phyloP scores from a whole-genome alignment of 2,888 invertebrate species.

The Muscina levida region DNA sequence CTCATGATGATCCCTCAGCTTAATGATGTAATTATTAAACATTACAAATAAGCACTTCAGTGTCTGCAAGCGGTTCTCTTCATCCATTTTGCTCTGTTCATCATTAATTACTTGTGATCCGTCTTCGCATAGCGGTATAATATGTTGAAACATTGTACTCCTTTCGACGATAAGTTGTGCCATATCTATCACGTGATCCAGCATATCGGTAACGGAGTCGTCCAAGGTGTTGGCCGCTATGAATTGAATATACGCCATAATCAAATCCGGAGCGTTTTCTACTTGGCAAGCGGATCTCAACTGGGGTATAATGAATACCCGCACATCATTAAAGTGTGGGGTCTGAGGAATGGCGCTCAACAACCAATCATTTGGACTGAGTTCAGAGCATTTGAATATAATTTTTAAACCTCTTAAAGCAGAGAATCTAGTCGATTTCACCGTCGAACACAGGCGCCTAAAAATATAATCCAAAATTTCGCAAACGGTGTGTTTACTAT shows the following conservation, averaged over 20 bases:
- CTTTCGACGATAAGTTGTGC: conserved; percentile 95
- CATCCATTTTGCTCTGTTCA: conserved; percentile 68
- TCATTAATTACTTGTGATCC: conserved; percentile 64
- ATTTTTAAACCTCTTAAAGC: conserved; percentile 87
- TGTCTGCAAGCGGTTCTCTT: conserved; percentile 81
- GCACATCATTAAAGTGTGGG: conserved; percentile 88
- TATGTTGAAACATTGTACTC: conserved; percentile 90
- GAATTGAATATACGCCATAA: conserved; percentile 92
- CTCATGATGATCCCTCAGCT: conserved; percentile 81
- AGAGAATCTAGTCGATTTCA: conserved; percentile 87
- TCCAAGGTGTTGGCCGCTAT: conserved; percentile 87
- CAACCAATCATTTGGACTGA: conserved; percentile 82
- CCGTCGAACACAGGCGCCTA: conserved; percentile 90
- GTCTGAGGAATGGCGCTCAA: conserved; percentile 85
- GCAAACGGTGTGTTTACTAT: conserved; percentile 84
- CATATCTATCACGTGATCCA: conserved; percentile 88
- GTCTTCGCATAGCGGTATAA: conserved; percentile 82
- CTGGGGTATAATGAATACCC: conserved; percentile 85
- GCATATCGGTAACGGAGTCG: conserved; percentile 84
- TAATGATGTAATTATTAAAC: conserved; percentile 88
- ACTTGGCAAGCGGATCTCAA: conserved; percentile 93
- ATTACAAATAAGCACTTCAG: conserved; percentile 87
- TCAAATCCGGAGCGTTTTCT: conserved; percentile 89
- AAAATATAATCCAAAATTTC: conserved; percentile 93
- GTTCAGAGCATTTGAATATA: conserved; percentile 81